Evolutionary conservation across 1,140 invertebrate species (phyloP), one percentile per base, ranked within the genome.

Genomic region (Sinella curviseta): DNA sequence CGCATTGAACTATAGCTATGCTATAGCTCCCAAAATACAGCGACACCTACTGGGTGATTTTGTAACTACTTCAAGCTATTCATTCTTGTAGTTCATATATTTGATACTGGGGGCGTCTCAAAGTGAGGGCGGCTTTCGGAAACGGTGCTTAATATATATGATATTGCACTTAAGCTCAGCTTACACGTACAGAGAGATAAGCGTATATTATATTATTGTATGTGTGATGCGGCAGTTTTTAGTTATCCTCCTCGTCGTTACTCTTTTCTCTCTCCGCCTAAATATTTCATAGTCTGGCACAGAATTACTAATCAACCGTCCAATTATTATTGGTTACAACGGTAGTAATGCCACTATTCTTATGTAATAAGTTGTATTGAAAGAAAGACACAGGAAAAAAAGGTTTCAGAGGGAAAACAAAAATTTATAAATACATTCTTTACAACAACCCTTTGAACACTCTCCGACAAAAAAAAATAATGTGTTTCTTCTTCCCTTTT

Each of bases 381-480:
- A 60, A 60, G n/a, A n/a, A n/a, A n/a, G n/a, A n/a, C n/a, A n/a
- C n/a, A n/a, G n/a, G n/a, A n/a, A 60, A 24, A 14, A 60, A n/a
- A 24, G 24, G 55, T 17, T 26, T 14, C 14, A 60, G 55, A 60
- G 55, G n/a, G 55, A 60, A 60, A 14, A 14, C n/a, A n/a, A 24
- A 60, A 60, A 60, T 60, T 60, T 60, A 60, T 60, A 60, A 60
- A 60, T 60, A 60, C 55, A 60, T 60, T 60, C 55, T 60, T 14
- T 26, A 24, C 55, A n/a, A n/a, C n/a, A 60, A 60, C 55, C 55
- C 55, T 60, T 60, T 60, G 55, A 60, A 24, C 55, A 60, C n/a
- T 60, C 55, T 60, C 55, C 55, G 55, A 60, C 55, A 60, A 60
- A 60, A n/a, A n/a, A n/a, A 60, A 60, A 60, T 60, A 60, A 60